These are phyloP conservation scores for Drosophila koepferae DNA, from an alignment of 2,888 invertebrate genomes.

Conservation along the genomic window DNA sequence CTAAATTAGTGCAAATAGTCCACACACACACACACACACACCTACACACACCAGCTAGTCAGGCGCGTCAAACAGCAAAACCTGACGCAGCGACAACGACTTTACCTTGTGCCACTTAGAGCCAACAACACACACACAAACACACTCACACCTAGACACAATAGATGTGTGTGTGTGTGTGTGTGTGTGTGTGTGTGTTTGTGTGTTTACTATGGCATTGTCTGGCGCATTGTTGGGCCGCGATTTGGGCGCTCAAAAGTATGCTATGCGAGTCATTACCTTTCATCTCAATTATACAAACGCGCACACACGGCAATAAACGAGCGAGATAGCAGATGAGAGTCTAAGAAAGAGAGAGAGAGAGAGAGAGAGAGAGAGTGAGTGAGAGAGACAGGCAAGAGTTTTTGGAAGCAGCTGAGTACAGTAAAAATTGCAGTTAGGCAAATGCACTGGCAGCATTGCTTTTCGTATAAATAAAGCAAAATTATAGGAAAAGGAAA, in stretches of 20 bases:
- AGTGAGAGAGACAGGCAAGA: not conserved
- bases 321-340: not conserved
- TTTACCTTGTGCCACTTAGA: conserved; percentile 80
- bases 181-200: conserved; percentile 20
- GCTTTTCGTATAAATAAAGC: not conserved
- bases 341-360: not conserved
- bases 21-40: conserved; percentile 34
- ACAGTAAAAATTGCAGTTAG: not conserved
- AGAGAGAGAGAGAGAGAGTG: not conserved
- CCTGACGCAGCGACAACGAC: conserved; percentile 50
- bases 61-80: conserved; percentile 40
- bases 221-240: conserved; percentile 73
- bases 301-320: conserved; percentile 23
- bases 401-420: conserved; percentile 33
- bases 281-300: conserved; percentile 79
- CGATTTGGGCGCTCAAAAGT: conserved; percentile 75
- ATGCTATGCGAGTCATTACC: conserved; percentile 78
- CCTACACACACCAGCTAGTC: conserved; percentile 30
- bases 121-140: conserved; percentile 46
- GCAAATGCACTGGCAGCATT: not conserved
- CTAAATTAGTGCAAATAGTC: conserved; percentile 82
- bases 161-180: conserved; percentile 13
- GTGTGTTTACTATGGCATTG: conserved; percentile 55
- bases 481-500: no score
- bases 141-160: conserved; percentile 23